Evolutionary conservation across 2,888 invertebrate genomes (phyloP).

Genomic region (Eupelmus urozonus): DNA sequence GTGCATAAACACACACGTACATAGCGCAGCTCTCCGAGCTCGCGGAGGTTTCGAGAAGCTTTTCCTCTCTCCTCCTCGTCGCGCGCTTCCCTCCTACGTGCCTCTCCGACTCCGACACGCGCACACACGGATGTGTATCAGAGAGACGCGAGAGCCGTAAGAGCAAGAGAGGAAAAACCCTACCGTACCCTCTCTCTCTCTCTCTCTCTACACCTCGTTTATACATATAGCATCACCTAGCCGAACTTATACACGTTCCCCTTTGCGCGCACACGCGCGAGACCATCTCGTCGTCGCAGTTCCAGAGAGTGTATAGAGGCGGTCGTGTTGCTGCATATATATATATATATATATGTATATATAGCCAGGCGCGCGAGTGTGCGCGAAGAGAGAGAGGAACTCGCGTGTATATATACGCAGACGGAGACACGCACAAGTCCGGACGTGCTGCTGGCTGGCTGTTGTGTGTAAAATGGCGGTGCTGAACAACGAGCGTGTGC

Average conservation of each 20-base stretch:
- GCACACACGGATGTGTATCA: neutral
- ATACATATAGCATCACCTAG: neutral
- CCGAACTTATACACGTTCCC: too few species aligned
- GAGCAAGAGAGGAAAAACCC: neutral
- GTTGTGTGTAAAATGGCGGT: constrained; percentile 76
- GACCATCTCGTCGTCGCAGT: too few species aligned
- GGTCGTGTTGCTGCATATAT: too few species aligned
- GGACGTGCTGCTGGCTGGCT: constrained; percentile 42
- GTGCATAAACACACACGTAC: too few species aligned
- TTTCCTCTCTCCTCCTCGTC: constrained; percentile 22
- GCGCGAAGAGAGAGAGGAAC: neutral
- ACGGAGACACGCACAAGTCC: too few species aligned
- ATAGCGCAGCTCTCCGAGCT: too few species aligned
- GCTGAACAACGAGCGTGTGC: constrained; percentile 70
- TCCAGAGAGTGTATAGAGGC: too few species aligned
- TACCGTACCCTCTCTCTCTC: neutral
- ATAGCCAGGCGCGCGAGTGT: neutral
- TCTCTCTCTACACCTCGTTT: neutral
- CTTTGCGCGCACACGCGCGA: too few species aligned
- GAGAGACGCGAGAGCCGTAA: neutral
- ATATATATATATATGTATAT: too few species aligned
- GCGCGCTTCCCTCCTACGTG: neutral
- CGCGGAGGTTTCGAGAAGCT: constrained; percentile 51
- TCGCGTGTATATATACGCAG: constrained; percentile 3
- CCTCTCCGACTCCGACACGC: neutral